Evolutionary conservation across 2,113 vertebrate genomes (phyloP).

Genomic region (Condylura cristata): DNA sequence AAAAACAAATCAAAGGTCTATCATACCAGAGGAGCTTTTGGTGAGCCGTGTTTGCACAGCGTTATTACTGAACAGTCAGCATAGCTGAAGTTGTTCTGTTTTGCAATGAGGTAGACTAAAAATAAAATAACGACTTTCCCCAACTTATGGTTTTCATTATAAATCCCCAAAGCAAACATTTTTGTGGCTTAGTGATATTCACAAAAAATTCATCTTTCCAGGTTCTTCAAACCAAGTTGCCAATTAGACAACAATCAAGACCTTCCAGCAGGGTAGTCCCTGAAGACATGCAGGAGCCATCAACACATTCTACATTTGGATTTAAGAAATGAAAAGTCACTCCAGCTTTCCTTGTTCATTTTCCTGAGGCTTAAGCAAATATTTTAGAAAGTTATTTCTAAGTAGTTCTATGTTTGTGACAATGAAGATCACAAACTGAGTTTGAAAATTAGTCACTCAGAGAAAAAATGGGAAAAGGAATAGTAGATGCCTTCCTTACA

Average conservation of each 20-base stretch:
- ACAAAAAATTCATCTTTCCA: background rate
- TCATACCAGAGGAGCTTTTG: background rate
- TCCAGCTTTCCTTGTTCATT: background rate
- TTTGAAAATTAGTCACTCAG: slow-evolving; percentile 25
- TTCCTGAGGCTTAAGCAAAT: background rate
- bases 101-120: slow-evolving; percentile 9
- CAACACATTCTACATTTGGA: rapidly evolving
- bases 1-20: background rate
- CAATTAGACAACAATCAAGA: background rate
- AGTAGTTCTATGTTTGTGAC: slow-evolving; percentile 18
- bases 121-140: background rate
- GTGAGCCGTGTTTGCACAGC: background rate
- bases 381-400: slow-evolving; percentile 12
- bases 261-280: background rate
- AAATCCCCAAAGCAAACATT: slow-evolving; percentile 4
- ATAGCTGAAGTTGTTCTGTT: background rate
- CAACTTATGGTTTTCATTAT: background rate
- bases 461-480: background rate
- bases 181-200: background rate
- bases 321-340: background rate
- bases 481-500: background rate
- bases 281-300: rapidly evolving
- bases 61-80: background rate
- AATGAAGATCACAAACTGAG: background rate
- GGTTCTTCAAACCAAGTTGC: background rate